Evolutionary conservation across 2,888 invertebrate species (phyloP).

Genomic region (Eupithecia inturbata): DNA sequence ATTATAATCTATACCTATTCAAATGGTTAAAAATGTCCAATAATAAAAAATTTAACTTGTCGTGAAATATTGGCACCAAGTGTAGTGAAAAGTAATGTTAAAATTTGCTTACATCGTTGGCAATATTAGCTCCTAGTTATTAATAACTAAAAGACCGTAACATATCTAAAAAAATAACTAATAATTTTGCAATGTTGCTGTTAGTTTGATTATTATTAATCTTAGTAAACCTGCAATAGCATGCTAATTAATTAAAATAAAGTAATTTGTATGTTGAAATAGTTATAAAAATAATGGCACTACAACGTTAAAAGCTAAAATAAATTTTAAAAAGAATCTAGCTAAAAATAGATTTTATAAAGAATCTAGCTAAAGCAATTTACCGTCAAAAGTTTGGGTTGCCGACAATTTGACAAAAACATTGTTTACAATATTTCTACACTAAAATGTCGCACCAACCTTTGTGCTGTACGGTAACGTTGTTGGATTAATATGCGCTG

Average conservation of each 20-base stretch:
- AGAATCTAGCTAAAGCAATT: not conserved
- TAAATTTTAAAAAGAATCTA: not conserved
- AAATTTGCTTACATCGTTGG: too few relatives aligned
- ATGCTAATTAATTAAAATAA: not conserved
- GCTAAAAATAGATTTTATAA: too few relatives aligned
- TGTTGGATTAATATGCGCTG: not conserved
- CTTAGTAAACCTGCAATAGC: slow-evolving; percentile 2
- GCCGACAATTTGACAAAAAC: slow-evolving; percentile 1
- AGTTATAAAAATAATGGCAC: not conserved
- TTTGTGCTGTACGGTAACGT: not conserved
- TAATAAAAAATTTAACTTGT: not conserved
- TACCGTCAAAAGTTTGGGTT: not conserved
- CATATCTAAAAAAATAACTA: not conserved
- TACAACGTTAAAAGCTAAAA: not conserved
- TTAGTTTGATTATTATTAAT: slow-evolving; percentile 11
- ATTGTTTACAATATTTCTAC: not conserved
- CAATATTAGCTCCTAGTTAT: too few relatives aligned
- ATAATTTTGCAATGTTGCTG: slow-evolving; percentile 5
- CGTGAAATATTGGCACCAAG: not conserved
- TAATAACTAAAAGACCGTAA: not conserved
- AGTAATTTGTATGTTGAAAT: not conserved
- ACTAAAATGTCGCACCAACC: not conserved
- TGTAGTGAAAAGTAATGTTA: not conserved
- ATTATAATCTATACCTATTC: too few relatives aligned
- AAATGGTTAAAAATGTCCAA: too few relatives aligned